Evolutionary conservation across 35 echinoderm and acorn worm species (phyloP), one percentile per base, ranked within the genome.

Genomic region (Holothuria glaberrima): DNA sequence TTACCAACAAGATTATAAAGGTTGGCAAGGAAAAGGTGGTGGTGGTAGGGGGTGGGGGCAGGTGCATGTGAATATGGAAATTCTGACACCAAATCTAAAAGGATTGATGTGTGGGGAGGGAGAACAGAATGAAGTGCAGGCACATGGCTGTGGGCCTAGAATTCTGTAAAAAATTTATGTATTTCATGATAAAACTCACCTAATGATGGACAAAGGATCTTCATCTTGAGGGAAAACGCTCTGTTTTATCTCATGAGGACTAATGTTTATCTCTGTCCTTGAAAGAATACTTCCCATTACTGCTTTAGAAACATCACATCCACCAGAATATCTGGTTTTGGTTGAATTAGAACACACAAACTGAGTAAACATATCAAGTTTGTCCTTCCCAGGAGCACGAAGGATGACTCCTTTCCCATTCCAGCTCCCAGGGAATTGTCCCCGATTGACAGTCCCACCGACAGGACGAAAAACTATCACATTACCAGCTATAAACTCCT

Each of bases 171-270:
- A 1, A 9, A 14, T 9, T 46, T 4, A 54, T 54, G 16, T 54
- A 54, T 54, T 54, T 12, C 5, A 14, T 54, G 50, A 54, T 5
- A 9, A 54, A 74, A 44, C 80, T 84, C 34, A 84, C 80, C 80
- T 84, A 6, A 84, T 61, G 46, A 84, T 84, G 19, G 52, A 84
- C 30, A 63, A 84, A 9, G 80, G 80, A 61, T 84, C 57, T 33
- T 61, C 80, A 56, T 84, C 80, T 38, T 84, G 80, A 31, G 52
- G 28, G 28, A 84, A 84, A 36, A 84, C 61, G 6, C 14, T 48
- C 57, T 84, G 80, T 18, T 84, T 84, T 54, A 84, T 29, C 19
- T 61, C 52, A 33, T 84, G 80, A 61, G 80, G 80, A 61, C 80
- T 84, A 9, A 61, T 36, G 57, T 34, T 56, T 27, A 33, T 20